Percentiles rank a stretch among this genome's conserved stretches.
Conservation (phyloP, 2,113 vertebrate species). For the Pachypanchax playfairii region DNA sequence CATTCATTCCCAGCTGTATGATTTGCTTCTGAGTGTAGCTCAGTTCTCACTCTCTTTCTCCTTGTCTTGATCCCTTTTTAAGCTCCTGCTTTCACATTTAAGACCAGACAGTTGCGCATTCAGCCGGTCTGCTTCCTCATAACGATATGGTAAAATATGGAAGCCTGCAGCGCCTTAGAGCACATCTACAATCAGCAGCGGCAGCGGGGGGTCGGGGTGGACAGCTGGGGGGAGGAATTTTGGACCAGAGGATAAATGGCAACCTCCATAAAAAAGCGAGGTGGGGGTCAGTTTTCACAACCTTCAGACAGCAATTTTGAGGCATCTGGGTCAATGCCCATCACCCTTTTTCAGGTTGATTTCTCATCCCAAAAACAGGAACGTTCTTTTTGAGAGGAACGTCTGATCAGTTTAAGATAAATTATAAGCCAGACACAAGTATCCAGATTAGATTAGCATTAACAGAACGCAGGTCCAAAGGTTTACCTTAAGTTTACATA, state of each 20-base stretch:
- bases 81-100: neutral
- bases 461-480: too few relatives aligned
- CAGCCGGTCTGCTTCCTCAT: conserved; percentile 43
- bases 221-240: conserved; percentile 9
- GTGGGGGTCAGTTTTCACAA: too few relatives aligned
- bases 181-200: conserved; percentile 53
- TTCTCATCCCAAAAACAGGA: too few relatives aligned
- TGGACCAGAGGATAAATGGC: conserved; percentile 35
- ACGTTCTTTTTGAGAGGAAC: too few relatives aligned
- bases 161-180: conserved; percentile 59
- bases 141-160: conserved; percentile 77
- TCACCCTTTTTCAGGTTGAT: too few relatives aligned
- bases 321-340: conserved; percentile 35
- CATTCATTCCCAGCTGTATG: too few relatives aligned
- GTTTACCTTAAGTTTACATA: too few relatives aligned
- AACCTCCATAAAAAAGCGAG: conserved; percentile 18
- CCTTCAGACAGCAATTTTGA: conserved; percentile 43
- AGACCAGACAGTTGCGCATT: conserved; percentile 31
- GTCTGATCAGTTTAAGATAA: too few relatives aligned
- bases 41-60: neutral
- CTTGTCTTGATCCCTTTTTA: neutral
- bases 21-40: neutral
- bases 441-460: too few relatives aligned
- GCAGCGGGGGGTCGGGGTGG: conserved; percentile 41
- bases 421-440: too few relatives aligned